These are phyloP conservation scores for Melinaea menophilus DNA, from an alignment of 2,888 invertebrate species.

Conservation along the genomic window DNA sequence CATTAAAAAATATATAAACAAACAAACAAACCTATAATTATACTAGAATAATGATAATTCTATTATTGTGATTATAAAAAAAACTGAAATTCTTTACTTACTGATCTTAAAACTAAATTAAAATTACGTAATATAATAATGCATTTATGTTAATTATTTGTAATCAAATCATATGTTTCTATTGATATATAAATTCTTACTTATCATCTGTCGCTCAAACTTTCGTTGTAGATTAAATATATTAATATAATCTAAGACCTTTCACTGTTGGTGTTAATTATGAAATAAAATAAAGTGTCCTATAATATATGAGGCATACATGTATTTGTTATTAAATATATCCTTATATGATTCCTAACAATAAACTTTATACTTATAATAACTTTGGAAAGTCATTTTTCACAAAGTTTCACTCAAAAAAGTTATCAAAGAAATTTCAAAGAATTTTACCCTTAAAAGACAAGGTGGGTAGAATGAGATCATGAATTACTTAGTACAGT, in stretches of 20 bases:
- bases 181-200: no score
- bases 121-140: no score
- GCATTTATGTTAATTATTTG: no score
- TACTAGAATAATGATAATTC: no score
- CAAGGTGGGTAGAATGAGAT: neutral
- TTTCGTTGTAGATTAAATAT: conserved; percentile 9
- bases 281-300: conserved; percentile 40
- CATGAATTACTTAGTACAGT: neutral
- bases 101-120: no score
- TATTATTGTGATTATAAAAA: no score
- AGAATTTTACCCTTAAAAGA: neutral
- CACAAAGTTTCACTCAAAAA: no score
- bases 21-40: no score
- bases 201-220: conserved; percentile 13
- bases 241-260: conserved; percentile 8
- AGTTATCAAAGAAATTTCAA: no score
- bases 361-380: neutral
- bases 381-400: neutral
- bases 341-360: neutral
- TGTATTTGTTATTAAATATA: conserved; percentile 27
- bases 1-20: no score
- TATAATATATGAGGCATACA: conserved; percentile 51
- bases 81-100: no score
- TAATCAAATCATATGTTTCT: no score
- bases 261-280: conserved; percentile 46